phyloP scores from a whole-genome alignment of 2,888 invertebrate species.

The Seira sanloemensis region DNA sequence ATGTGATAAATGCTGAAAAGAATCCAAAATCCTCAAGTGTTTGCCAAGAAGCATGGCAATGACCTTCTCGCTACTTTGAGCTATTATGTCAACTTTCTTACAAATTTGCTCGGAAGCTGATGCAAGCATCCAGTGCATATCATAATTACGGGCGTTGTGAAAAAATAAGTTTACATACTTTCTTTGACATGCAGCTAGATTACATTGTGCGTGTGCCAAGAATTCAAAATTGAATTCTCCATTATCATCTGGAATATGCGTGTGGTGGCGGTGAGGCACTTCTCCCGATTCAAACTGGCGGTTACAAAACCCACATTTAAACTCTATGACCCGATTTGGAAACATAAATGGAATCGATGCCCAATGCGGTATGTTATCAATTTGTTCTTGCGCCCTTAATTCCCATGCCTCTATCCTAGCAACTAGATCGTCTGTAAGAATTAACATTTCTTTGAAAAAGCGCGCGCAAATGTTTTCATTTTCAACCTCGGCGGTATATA shows the following conservation, averaged over 20 bases:
- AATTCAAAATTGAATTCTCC: conserved; percentile 17
- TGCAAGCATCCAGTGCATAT: background rate
- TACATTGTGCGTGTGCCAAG: background rate
- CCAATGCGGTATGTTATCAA: background rate
- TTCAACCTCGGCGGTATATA: background rate
- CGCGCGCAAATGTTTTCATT: background rate
- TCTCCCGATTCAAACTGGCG: background rate
- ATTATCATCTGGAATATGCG: conserved; percentile 11
- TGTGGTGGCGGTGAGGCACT: background rate
- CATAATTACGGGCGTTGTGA: background rate
- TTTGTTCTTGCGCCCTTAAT: background rate
- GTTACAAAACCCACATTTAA: background rate
- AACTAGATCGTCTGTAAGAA: background rate
- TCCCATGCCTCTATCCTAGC: conserved; percentile 15
- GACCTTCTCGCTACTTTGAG: background rate
- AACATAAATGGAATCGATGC: too few relatives aligned
- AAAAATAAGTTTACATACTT: background rate
- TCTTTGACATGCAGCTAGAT: background rate
- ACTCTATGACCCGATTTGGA: background rate
- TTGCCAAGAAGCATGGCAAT: background rate
- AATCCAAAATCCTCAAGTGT: background rate
- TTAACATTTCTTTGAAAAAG: background rate
- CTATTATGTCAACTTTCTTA: conserved; percentile 1
- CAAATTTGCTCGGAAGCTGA: background rate
- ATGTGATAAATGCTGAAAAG: background rate